Base-by-base conservation (phyloP, 1,140 invertebrate genomes). In the Halesus radiatus region DNA sequence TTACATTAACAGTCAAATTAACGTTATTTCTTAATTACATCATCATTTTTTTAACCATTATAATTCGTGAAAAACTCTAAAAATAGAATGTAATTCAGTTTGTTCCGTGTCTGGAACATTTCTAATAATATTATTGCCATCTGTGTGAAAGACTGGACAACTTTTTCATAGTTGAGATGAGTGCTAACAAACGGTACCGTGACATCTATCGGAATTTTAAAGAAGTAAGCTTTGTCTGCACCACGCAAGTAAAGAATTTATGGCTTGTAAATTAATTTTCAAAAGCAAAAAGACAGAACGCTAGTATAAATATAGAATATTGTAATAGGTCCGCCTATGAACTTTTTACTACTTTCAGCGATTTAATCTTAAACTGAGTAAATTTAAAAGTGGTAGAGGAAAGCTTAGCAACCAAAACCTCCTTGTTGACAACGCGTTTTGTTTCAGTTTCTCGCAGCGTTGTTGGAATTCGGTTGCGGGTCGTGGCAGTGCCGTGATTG, bases 381-480 rank as follows among this genome's bases (percentile, higher is more conserved):
- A 64, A 29, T 45, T 22, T 7, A 16, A 23, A 64, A 29, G 60
- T 23, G 23, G 8, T 13, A 4, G 23, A 22, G 2, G 20, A 64
- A 64, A 64, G 60, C 60, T 45, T 45, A 45, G 37, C 37, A 45
- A 45, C 37, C 37, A 45, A 45, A 45, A 45, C 5, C 37, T 45
- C 8, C 37, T 45, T 45, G 37, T 64, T 64, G 60, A 64, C 60
- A 64, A 64, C 60, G 60, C 23, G 60, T 64, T 64, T 64, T 64
- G 60, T 64, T 64, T 64, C 23, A 64, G 60, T 64, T 22, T 23
- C 15, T 64, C 23, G 60, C 60, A 23, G 60, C 23, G 60, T 22
- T 18, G 22, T 56, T 56, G n/a, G n/a, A 20, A 22, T 20, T 6
- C 10, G 54, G 54, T 56, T 56, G 54, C 10, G 16, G n/a, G 1